Base-by-base conservation (phyloP, 2,797 vertebrate species). In the Eidolon dupreanum region DNA sequence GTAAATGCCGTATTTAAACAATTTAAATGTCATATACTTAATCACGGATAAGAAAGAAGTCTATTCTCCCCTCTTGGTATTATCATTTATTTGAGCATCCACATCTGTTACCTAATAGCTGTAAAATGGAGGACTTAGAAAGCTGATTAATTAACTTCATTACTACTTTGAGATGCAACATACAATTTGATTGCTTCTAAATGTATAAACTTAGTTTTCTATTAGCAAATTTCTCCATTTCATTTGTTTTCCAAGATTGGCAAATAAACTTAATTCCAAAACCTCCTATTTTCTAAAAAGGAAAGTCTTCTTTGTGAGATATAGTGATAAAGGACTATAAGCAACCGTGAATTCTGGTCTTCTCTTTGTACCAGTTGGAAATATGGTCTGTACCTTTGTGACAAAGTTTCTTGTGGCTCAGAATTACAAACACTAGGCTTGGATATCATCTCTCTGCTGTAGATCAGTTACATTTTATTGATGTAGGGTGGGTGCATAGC, bases 401-500 rank as follows among this genome's bases (percentile, higher is more conserved):
- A 71, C 59, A 83, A 71, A 51, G 43, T 57, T 65, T 77, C 17
- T 78, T 85, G 81, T 85, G 77, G n/a, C 77, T 92, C 68, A 65
- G 38, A 96, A 84, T 16, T 74, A 24, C 9, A 74, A 81, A 65
- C 22, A 20, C 31, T 65, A 74, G 71, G 61, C 59, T 77, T 57
- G 55, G 22, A 33, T 93, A 19, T 88, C 36, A 33, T 53, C 73
- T 71, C 43, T 63, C 15, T 75, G 17, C 86, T 65, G 81, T 81
- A 66, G 70, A 83, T 96, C 75, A 77, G 57, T 74, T 94, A 83
- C 53, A 17, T 88, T 81, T 87, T 90, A 85, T 51, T 90, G 71
- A 28, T 55, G 81, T 2, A 74, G 26, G 31, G 11, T 78, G 68
- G 84, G 19, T 84, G n/a, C 22, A 13, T 63, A 71, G 49, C 33